A percentile compares a stretch with the other conserved stretches of the same genome.
Evolutionary conservation across 2,113 vertebrate species (phyloP).

Genomic region (Illadopsis cleaveri): DNA sequence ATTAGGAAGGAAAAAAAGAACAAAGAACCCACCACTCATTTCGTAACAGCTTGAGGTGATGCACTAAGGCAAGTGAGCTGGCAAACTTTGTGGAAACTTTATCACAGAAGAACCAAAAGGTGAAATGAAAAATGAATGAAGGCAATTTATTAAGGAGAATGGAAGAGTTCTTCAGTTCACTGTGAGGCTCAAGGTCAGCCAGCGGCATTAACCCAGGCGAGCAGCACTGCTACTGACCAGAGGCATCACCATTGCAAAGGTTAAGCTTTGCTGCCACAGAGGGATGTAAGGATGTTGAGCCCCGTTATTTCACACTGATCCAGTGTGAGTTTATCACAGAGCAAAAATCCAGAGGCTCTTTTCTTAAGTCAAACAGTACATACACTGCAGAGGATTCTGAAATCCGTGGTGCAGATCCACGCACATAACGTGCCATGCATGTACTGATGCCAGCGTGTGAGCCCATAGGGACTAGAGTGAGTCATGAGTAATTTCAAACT

Average conservation of each 20-base stretch:
- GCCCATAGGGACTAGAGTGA: background rate
- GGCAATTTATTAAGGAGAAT: constrained; percentile 8
- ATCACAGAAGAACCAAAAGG: constrained; percentile 45
- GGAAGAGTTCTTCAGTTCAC: background rate
- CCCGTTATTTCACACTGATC: background rate
- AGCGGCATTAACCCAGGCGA: background rate
- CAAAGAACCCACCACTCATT: background rate
- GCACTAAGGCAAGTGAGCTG: constrained; percentile 37
- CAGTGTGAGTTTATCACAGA: background rate
- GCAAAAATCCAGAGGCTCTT: background rate
- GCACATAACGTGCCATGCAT: background rate
- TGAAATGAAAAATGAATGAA: constrained; percentile 75
- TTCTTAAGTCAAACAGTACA: background rate
- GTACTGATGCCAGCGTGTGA: background rate
- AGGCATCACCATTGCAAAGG: background rate
- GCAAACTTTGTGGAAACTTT: constrained; percentile 70
- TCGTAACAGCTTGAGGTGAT: background rate
- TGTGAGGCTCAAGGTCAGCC: background rate
- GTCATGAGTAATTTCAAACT: background rate
- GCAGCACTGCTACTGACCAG: background rate
- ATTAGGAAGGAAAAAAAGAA: background rate
- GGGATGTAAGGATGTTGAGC: background rate
- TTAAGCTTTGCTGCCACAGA: background rate
- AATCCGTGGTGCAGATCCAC: background rate
- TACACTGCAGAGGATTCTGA: background rate